Evolutionary conservation across 2,113 vertebrate species (phyloP), one percentile per base, ranked within the genome.

Genomic region (Microtus ochrogaster): DNA sequence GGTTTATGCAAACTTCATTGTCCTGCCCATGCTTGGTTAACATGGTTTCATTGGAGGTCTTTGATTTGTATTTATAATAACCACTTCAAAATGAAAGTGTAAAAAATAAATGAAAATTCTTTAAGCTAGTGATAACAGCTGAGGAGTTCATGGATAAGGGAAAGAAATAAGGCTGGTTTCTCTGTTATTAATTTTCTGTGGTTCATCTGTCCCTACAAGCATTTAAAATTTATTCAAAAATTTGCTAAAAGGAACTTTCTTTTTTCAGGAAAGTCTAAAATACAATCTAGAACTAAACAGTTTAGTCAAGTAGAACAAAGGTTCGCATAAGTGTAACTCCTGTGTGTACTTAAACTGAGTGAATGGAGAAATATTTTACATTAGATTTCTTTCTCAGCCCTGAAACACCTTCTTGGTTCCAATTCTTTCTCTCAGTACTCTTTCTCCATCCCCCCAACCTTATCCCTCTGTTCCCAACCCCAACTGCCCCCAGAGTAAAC

Each of bases 321-420:
- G 97, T 97, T 98, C 98, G 76, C 94, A 95, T 97, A 94, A 97
- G 95, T 90, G 96, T 66, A 96, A 82, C 88, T 98, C 98, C 84
- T 92, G 84, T 76, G 74, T 97, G 74, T 97, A 68, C 95, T 96
- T 96, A 97, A 95, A 77, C 95, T 95, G 95, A 95, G 89, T 84
- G 74, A 26, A 8, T 47, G 44, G 74, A 77, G 41, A 76, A 7
- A 77, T 26, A 44, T 16, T 47, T 30, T 70, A 70, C 7, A 36
- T 70, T 17, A 70, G 68, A 7, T 70, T 70, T 17, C 14, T 36
- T 5, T 36, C 33, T 70, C 33, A n/a, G 14, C 16, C 68, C 68
- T 1, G 58, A 70, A 70, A n/a, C 7, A n/a, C 33, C 33, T 70
- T 17, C 14, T 36, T 5, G 2, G 16, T n/a, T 36, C 68, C 14